Evolutionary conservation across 2,113 vertebrate species (phyloP).

Genomic region (Amblyornis subalaris): DNA sequence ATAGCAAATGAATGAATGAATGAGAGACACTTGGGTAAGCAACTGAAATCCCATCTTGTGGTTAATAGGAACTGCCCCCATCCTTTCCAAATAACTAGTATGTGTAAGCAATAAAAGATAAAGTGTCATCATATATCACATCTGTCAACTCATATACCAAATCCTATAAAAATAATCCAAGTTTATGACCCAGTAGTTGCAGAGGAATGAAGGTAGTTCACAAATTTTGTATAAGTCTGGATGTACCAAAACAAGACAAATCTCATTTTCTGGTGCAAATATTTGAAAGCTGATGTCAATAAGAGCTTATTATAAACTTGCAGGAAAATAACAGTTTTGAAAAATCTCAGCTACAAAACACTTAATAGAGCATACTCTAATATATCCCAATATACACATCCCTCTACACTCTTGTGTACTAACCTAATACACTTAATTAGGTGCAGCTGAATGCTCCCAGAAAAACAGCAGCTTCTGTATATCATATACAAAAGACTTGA

Average conservation of each 20-base stretch:
- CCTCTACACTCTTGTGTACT: not conserved
- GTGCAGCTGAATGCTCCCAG: not conserved
- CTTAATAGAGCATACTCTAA: not conserved
- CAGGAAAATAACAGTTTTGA: not conserved
- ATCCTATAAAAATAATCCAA: conserved; percentile 49
- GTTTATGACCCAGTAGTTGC: conserved; percentile 45
- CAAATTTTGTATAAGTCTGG: conserved; percentile 4
- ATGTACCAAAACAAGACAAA: conserved; percentile 28
- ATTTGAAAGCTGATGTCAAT: conserved; percentile 2
- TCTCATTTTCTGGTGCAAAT: conserved; percentile 25
- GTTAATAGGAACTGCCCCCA: conserved; percentile 39
- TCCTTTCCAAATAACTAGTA: conserved; percentile 49
- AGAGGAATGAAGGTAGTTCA: conserved; percentile 43
- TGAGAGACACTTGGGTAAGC: conserved; percentile 49
- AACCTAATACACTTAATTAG: not conserved
- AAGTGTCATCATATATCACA: conserved; percentile 60
- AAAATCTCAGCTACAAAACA: not conserved
- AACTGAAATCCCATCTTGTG: conserved; percentile 52
- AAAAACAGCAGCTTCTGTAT: not conserved
- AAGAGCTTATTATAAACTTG: not conserved
- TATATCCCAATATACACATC: not conserved
- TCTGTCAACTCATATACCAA: conserved; percentile 51
- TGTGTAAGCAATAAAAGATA: conserved; percentile 62
- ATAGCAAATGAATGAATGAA: conserved; percentile 63
- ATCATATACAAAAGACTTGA: not conserved